phyloP scores from a whole-genome alignment of 2,888 invertebrate species.

The Cephus nigrinus region DNA sequence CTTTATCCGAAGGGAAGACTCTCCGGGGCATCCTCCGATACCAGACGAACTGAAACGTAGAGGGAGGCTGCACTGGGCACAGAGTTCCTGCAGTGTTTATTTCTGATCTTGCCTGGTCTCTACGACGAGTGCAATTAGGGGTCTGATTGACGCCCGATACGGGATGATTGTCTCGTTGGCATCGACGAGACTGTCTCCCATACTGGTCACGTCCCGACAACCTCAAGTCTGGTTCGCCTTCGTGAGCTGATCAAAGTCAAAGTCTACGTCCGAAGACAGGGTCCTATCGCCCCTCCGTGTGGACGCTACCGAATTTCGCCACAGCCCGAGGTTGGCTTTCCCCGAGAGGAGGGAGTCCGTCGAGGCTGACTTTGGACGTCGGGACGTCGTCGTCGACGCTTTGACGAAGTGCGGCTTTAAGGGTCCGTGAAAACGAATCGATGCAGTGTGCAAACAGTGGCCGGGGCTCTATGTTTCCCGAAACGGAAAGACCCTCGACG shows the following conservation, averaged over 20 bases:
- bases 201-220: neutral
- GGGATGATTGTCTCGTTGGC: conserved; percentile 4
- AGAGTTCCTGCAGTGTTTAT: conserved; percentile 7
- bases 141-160: conserved; percentile 22
- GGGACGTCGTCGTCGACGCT: neutral
- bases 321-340: too few species aligned
- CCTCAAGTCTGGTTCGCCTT: neutral
- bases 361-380: neutral
- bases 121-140: conserved; percentile 28
- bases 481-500: conserved; percentile 51
- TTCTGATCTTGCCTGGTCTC: neutral
- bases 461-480: conserved; percentile 47
- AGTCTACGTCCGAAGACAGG: neutral
- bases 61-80: conserved; percentile 12
- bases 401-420: conserved; percentile 5
- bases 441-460: conserved; percentile 47
- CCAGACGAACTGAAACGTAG: neutral
- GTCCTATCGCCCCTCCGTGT: neutral
- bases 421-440: conserved; percentile 42
- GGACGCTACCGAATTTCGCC: neutral
- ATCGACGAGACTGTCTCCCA: neutral
- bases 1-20: conserved; percentile 1
- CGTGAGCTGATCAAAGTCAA: neutral
- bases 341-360: neutral
- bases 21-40: conserved; percentile 22